Evolutionary conservation across 2,113 vertebrate species (phyloP).

Genomic region (Petaurus breviceps): DNA sequence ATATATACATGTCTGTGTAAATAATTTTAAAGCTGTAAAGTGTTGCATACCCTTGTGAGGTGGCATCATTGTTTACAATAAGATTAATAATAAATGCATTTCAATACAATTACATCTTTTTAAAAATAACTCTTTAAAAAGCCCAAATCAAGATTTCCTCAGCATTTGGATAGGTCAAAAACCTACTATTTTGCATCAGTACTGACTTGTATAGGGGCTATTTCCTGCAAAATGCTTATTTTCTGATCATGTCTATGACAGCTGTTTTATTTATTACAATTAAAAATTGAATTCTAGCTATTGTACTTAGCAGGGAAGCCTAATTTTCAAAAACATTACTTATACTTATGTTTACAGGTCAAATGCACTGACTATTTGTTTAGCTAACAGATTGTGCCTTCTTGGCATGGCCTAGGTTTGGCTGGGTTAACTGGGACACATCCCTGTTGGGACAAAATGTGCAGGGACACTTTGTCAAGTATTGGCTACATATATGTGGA

Average conservation of each 20-base stretch:
- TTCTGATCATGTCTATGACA: constrained; percentile 1
- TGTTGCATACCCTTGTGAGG: not conserved
- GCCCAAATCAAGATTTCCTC: not conserved
- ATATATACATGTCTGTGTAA: not conserved
- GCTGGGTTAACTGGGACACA: not conserved
- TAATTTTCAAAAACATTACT: not conserved
- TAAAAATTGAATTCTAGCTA: constrained; percentile 23
- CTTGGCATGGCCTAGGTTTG: not conserved
- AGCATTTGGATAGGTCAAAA: not conserved
- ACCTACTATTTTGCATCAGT: not conserved
- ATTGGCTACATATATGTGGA: not conserved
- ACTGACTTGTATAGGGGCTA: not conserved
- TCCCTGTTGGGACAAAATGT: not conserved
- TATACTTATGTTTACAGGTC: not conserved
- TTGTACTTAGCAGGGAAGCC: not conserved
- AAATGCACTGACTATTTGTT: not conserved
- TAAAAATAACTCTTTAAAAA: not conserved
- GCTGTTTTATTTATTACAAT: constrained; percentile 14
- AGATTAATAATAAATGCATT: not conserved
- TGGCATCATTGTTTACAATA: not conserved
- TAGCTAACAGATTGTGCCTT: not conserved
- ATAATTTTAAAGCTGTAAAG: not conserved
- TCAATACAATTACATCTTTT: not conserved
- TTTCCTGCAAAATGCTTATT: not conserved
- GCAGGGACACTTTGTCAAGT: not conserved